Evolutionary conservation across 2,888 invertebrate species (phyloP).

Genomic region (Oasisia sp.): DNA sequence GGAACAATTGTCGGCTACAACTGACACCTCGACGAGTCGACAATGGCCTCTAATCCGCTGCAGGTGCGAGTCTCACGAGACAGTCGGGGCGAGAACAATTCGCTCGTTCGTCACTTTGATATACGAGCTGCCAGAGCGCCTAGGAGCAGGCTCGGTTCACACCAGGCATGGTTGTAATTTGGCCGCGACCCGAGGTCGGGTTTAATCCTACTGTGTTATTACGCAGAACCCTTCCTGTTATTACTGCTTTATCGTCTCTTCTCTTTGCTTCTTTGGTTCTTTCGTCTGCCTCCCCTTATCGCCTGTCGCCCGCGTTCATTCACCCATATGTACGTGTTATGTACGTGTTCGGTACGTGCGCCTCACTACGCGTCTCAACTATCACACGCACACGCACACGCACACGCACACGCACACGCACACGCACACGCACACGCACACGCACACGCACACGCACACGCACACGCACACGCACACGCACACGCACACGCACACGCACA

Average conservation of each 20-base stretch:
- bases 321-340: neutral
- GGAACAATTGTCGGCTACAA: neutral
- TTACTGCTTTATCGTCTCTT: neutral
- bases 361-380: no score
- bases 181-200: neutral
- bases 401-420: no score
- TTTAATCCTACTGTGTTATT: neutral
- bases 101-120: constrained; percentile 14
- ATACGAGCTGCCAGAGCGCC: neutral
- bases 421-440: no score
- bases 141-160: neutral
- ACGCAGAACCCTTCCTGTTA: constrained; percentile 13
- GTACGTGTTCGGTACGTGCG: no score
- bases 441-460: no score
- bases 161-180: neutral
- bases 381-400: no score
- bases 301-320: neutral
- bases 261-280: neutral
- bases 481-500: neutral
- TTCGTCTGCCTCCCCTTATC: neutral
- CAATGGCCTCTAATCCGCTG: neutral
- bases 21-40: neutral
- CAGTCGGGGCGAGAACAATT: constrained; percentile 3
- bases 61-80: neutral
- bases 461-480: neutral